phyloP scores from a whole-genome alignment of 2,797 vertebrate genomes.

The Enteromius afrohamiltoni region DNA sequence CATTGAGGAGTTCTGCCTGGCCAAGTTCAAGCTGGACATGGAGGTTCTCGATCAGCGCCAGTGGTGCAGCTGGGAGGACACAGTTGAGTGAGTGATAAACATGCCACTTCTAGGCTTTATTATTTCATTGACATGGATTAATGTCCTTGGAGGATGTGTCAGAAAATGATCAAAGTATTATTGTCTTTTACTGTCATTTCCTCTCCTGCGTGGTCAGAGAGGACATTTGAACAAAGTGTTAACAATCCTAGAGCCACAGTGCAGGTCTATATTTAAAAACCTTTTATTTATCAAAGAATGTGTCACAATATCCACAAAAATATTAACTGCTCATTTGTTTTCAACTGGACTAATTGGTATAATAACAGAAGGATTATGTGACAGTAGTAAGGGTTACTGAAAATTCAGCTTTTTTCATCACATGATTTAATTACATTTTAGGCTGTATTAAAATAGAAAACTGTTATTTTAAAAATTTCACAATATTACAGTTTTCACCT shows the following conservation, averaged over 20 bases:
- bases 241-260: background rate
- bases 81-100: slow-evolving; percentile 81
- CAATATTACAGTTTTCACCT: background rate
- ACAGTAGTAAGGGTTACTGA: background rate
- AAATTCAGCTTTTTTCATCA: background rate
- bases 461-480: background rate
- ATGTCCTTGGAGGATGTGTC: too few species aligned
- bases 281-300: background rate
- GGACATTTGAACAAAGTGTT: background rate
- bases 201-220: background rate
- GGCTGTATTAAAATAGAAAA: background rate
- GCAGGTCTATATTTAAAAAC: background rate
- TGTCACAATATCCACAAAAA: background rate
- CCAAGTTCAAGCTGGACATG: slow-evolving; percentile 86
- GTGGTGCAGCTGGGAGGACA: slow-evolving; percentile 94
- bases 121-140: too few species aligned
- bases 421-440: background rate
- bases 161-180: background rate
- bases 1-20: slow-evolving; percentile 85
- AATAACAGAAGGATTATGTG: background rate
- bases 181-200: background rate
- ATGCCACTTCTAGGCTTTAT: background rate
- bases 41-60: slow-evolving; percentile 80
- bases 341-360: background rate
- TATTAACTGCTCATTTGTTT: background rate